Conservation (phyloP, 1,140 invertebrate species). For the Sarcophaga peregrina region DNA sequence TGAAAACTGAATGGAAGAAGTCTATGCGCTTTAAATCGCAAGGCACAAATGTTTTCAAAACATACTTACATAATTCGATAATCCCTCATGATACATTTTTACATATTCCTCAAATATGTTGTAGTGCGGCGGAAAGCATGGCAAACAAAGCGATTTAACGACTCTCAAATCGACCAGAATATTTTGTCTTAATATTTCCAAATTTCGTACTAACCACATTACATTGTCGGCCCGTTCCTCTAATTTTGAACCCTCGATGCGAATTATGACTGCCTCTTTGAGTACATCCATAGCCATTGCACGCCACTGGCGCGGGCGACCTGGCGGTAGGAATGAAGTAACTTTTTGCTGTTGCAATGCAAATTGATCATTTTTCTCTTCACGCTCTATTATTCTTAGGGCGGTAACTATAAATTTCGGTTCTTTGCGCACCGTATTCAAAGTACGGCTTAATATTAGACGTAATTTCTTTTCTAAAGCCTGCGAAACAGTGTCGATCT, state of each 20-base stretch:
- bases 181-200: constrained; percentile 84
- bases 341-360: constrained; percentile 82
- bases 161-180: constrained; percentile 93
- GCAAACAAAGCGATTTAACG: constrained; percentile 90
- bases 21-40: too few species aligned
- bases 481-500: constrained; percentile 91
- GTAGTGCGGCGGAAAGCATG: constrained; percentile 96
- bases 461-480: constrained; percentile 92
- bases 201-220: constrained; percentile 90
- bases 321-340: constrained; percentile 91
- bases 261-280: constrained; percentile 83
- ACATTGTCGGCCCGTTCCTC: constrained; percentile 93
- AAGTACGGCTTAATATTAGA: constrained; percentile 87
- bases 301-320: constrained; percentile 93
- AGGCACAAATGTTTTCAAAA: too few species aligned
- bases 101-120: constrained; percentile 93
- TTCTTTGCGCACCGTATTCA: constrained; percentile 94
- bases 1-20: too few species aligned
- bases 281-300: constrained; percentile 87
- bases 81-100: constrained; percentile 91
- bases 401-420: constrained; percentile 97
- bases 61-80: constrained; percentile 83
- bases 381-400: constrained; percentile 94
- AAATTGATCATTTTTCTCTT: constrained; percentile 90
- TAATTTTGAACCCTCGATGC: constrained; percentile 90